Conservation (phyloP, 1,140 invertebrate genomes). For the Arion vulgaris region DNA sequence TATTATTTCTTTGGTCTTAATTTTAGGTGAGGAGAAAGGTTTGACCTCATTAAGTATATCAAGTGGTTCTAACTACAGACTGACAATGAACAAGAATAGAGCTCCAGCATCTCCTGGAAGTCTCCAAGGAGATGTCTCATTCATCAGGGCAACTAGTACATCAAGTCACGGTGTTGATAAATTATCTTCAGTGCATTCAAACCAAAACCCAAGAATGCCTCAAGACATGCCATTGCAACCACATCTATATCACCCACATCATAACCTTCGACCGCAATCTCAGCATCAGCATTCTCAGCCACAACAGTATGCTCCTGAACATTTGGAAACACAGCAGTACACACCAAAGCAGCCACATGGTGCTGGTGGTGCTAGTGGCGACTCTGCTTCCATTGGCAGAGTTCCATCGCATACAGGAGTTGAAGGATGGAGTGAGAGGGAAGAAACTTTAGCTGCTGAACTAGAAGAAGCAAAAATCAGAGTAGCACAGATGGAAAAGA, state of each 20-base stretch:
- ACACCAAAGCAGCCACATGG: slow-evolving; percentile 13
- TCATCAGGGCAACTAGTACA: slow-evolving; percentile 30
- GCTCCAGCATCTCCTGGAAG: slow-evolving; percentile 7
- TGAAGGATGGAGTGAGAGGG: slow-evolving; percentile 39
- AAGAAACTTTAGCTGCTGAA: slow-evolving; percentile 77
- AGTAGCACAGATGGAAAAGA: slow-evolving; percentile 98
- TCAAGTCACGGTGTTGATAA: slow-evolving; percentile 5
- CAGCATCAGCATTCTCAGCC: slow-evolving; percentile 16
- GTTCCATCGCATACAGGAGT: slow-evolving; percentile 20
- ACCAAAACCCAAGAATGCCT: slow-evolving; percentile 9
- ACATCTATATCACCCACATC: slow-evolving; percentile 24
- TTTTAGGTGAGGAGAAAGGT: not conserved
- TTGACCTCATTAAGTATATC: not conserved
- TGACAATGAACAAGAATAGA: slow-evolving; percentile 25
- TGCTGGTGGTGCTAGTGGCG: slow-evolving; percentile 17
- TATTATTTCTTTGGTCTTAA: not conserved
- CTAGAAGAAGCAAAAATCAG: slow-evolving; percentile 91
- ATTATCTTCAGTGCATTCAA: not conserved
- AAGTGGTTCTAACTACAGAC: not conserved
- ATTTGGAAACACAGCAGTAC: slow-evolving; percentile 25
- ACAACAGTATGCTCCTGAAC: slow-evolving; percentile 23
- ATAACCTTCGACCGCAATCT: slow-evolving; percentile 13
- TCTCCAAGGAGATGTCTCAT: slow-evolving; percentile 32
- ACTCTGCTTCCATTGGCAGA: not conserved
- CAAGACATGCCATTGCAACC: slow-evolving; percentile 25